phyloP scores from a whole-genome alignment of 2,797 vertebrate genomes.

The Bryconaethiops microstoma region DNA sequence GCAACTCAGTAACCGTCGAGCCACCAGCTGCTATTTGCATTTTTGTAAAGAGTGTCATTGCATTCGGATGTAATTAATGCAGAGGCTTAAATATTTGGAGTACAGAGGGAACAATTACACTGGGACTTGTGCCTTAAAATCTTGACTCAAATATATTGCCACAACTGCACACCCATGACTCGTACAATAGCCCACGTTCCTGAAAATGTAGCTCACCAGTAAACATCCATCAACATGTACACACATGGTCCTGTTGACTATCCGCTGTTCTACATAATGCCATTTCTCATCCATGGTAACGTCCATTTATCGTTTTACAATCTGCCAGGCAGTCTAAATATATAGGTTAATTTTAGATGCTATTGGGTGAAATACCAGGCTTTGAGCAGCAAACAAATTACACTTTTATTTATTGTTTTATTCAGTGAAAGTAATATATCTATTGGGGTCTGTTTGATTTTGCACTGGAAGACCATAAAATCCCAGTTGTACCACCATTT shows the following conservation, averaged over 20 bases:
- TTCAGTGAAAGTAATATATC: too few species aligned
- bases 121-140: background rate
- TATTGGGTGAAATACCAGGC: background rate
- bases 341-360: background rate
- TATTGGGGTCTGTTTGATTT: too few species aligned
- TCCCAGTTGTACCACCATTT: too few species aligned
- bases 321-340: too few species aligned
- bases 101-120: background rate
- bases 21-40: background rate
- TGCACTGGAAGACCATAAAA: too few species aligned
- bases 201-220: background rate
- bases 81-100: background rate
- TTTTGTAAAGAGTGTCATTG: background rate
- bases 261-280: background rate
- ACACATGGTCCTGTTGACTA: background rate
- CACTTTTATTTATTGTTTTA: too few species aligned
- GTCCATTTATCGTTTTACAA: background rate
- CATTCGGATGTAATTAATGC: background rate
- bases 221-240: background rate
- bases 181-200: background rate
- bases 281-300: background rate
- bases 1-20: too few species aligned
- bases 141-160: too few species aligned
- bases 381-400: too few species aligned
- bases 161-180: background rate